Base-by-base conservation (phyloP, 2,113 vertebrate species). In the Mormyrus iriodes region DNA sequence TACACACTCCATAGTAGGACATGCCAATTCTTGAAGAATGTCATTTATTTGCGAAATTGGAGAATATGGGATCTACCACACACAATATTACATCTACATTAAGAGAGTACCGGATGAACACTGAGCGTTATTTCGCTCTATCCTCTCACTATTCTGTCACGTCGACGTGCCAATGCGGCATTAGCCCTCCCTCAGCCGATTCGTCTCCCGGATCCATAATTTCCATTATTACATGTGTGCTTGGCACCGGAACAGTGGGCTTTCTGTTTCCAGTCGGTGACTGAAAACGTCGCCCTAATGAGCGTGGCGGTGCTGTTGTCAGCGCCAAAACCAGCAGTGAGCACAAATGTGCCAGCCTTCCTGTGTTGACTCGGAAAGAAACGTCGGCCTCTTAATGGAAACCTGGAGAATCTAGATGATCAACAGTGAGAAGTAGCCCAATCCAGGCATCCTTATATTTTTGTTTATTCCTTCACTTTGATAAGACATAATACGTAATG, bases 391-490 rank as follows among this genome's bases (percentile, higher is more conserved):
- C 89, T 89, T 93, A 94, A 93, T 93, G 93, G 92, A 12, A 92
- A 90, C 91, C 79, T 87, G 87, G 92, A 94, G 92, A 92, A 93
- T 93, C 93, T 93, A 94, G 93, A 93, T 93, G 90, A 92, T 95
- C 94, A 95, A 91, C 92, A 87, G 79, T 88, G 91, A 91, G 46
- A 92, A 89, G 53, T 24, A 44, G 44, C 82, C 82, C 92, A 89
- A 86, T 92, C 94, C 76, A 91, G 87, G 90, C 91, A 93, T 94
- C 94, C 92, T 92, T 86, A 91, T 92, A 24, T 51, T 86, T 53
- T 86, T 12, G 27, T 52, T 86, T 31, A 31, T 53, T 86, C 21
- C 21, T 21, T 48, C 44, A 46, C 42, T n/a, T 84, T 44, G 39
- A 48, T 84, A 48, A 44, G 21, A 84, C 44, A 48, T 48, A 24